Conservation (phyloP, 2,113 vertebrate genomes). For the Corythoichthys haematopterus region DNA sequence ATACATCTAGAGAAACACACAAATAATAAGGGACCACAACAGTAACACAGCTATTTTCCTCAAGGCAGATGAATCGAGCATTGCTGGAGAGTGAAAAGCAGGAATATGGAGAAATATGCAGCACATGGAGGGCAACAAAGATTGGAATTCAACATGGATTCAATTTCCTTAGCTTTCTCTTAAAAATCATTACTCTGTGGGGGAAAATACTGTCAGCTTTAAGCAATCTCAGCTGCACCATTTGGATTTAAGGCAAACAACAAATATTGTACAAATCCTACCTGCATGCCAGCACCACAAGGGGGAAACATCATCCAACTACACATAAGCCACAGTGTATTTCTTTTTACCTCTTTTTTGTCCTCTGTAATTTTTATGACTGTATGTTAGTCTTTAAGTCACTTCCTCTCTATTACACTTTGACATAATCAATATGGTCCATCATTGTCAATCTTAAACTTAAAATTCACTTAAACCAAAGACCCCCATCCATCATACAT, state of each 20-base stretch:
- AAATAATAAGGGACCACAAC: slow-evolving; percentile 16
- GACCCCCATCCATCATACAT: slow-evolving; percentile 62
- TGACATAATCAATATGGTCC: slow-evolving; percentile 58
- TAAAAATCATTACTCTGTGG: slow-evolving; percentile 15
- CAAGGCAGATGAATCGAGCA: slow-evolving; percentile 33
- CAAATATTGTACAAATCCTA: slow-evolving; percentile 35
- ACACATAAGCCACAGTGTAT: slow-evolving; percentile 13
- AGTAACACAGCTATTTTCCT: slow-evolving; percentile 22
- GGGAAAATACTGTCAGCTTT: slow-evolving; percentile 36
- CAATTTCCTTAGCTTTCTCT: slow-evolving; percentile 44
- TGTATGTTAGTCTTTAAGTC: slow-evolving; percentile 47
- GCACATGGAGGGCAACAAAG: slow-evolving; percentile 20
- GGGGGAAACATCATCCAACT: slow-evolving; percentile 70
- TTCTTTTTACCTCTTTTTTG: slow-evolving; percentile 5
- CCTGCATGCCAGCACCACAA: slow-evolving; percentile 64
- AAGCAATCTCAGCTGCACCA: slow-evolving; percentile 34
- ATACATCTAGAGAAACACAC: background rate
- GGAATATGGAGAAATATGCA: slow-evolving; percentile 7
- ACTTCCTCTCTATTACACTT: slow-evolving; percentile 9
- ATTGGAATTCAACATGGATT: slow-evolving; percentile 42
- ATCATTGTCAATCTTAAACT: slow-evolving; percentile 59
- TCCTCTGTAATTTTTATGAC: slow-evolving; percentile 38
- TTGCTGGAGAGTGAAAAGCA: slow-evolving; percentile 1
- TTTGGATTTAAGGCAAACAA: slow-evolving; percentile 33
- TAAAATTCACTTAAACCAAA: slow-evolving; percentile 65